Conservation (phyloP, 2,113 vertebrate genomes). For the Antechinus stuartii region DNA sequence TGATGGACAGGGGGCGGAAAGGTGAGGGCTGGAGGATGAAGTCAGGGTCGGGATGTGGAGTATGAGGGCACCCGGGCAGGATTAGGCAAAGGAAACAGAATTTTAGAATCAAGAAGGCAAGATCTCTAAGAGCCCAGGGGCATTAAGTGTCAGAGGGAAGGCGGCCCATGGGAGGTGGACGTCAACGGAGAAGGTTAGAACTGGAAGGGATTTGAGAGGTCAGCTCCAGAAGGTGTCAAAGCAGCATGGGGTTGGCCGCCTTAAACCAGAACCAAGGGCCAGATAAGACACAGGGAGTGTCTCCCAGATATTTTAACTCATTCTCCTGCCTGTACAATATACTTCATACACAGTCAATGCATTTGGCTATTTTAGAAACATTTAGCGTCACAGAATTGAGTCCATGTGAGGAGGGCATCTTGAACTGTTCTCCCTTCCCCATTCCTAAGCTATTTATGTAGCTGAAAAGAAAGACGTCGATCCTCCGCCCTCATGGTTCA, state of each 20-base stretch:
- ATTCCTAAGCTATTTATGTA: conserved; percentile 44
- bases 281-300: not conserved
- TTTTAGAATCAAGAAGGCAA: not conserved
- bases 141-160: not conserved
- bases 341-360: conserved; percentile 29
- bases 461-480: conserved; percentile 15
- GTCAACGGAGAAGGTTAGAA: not conserved
- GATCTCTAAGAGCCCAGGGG: not conserved
- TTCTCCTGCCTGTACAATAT: not conserved
- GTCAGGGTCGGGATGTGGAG: not conserved
- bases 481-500: conserved; percentile 41
- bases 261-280: conserved; percentile 16
- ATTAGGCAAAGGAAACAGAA: not conserved
- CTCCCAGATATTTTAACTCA: conserved; percentile 16
- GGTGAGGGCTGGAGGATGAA: not conserved
- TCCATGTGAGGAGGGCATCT: conserved; percentile 19
- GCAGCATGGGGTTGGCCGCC: not conserved
- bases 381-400: not conserved
- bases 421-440: conserved; percentile 25
- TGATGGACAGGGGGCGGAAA: not conserved
- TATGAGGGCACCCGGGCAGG: no score
- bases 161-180: no score
- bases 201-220: not conserved
- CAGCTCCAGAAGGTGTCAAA: not conserved
- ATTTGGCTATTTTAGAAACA: conserved; percentile 20